These are phyloP conservation scores for Aphis craccivora DNA, from an alignment of 1,140 invertebrate species.

Conservation along the genomic window DNA sequence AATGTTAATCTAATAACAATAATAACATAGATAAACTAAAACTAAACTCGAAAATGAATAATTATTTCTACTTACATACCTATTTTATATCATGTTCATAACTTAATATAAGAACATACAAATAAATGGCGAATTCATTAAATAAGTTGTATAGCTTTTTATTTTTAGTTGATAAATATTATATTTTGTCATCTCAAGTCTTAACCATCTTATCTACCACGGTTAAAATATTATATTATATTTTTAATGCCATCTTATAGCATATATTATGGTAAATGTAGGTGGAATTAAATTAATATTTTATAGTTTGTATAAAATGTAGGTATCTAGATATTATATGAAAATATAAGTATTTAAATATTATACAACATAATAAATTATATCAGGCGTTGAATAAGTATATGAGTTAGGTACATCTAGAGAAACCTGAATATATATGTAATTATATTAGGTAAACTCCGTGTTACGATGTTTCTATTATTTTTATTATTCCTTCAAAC, in stretches of 20 bases:
- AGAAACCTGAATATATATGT: neutral
- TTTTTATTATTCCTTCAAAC: neutral
- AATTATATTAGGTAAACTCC: constrained; percentile 9
- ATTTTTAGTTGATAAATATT: neutral
- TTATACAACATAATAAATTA: constrained; percentile 18
- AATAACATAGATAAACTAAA: neutral
- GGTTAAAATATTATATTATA: neutral
- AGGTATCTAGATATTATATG: neutral
- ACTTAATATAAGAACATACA: neutral
- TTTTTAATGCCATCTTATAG: neutral
- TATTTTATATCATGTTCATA: neutral
- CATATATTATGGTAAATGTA: neutral
- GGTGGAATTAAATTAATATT: neutral
- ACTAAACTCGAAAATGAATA: neutral
- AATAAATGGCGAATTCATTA: neutral
- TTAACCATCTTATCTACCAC: neutral
- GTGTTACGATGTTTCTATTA: neutral
- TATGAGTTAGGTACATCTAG: neutral
- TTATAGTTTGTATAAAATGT: neutral
- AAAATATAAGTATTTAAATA: neutral
- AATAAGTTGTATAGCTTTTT: neutral
- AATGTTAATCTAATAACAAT: neutral
- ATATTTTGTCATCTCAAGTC: neutral
- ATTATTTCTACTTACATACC: neutral
- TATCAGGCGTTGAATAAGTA: neutral